Evolutionary conservation across 1,140 invertebrate species (phyloP), one percentile per base, ranked within the genome.

Genomic region (Radopholus similis): DNA sequence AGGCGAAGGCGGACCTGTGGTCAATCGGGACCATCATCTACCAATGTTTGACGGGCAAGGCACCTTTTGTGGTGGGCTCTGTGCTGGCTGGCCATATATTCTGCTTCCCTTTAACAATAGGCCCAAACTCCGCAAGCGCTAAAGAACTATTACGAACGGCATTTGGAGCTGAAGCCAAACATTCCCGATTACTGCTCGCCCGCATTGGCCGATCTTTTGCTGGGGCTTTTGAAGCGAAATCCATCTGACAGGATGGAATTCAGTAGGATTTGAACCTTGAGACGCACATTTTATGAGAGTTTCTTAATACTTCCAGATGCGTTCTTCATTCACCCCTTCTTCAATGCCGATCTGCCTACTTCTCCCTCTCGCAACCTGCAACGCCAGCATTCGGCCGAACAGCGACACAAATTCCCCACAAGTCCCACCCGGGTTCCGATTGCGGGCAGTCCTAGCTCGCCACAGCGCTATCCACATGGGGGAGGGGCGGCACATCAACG

Each of bases 11-110:
- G 3, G 72, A 74, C 64, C 65, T 74, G 40, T 99, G 95, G 95
- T 96, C 93, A 70, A 87, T 99, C 70, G 96, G 96, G 54, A 98
- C 95, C 6, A 98, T 99, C 73, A 91, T 98, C 42, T 99, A 93
- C 85, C 95, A 98, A 83, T 98, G 95, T 87, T 87, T 98, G 66
- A 97, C 93, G 54, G 95, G 95, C 47, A 95, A 94, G 84, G 95
- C 95, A 53, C 95, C 96, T 42, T 99, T 99, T 84, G 83, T 83
- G 72, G 83, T 84, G 64, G 40, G 70, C 54, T 74, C 23, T 6
- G 28, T 68, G n/a, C 28, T 30, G 37, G 13, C 0, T 4, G 11
- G 21, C 26, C 15, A 1, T 9, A 54, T n/a, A 67, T 40, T 32
- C 18, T 73, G 1, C 6, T 8, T 28, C n/a, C 21, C 40, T 53